Evolutionary conservation across 2,888 invertebrate species (phyloP).

Genomic region (Ectropis crepuscularia): DNA sequence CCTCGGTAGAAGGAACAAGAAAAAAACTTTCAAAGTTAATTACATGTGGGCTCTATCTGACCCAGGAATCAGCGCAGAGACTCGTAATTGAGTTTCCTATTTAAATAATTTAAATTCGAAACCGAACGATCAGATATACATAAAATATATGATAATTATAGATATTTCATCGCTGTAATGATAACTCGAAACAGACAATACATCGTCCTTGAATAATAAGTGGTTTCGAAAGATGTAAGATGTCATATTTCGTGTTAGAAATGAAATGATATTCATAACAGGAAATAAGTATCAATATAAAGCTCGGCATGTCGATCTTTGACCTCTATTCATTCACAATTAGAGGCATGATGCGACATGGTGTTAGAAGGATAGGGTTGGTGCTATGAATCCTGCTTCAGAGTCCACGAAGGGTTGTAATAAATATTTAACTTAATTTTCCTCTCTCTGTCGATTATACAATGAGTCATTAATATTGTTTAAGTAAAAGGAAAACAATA

Average conservation of each 20-base stretch:
- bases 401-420: too few species aligned
- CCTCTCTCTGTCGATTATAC: too few species aligned
- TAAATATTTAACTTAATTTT: too few species aligned
- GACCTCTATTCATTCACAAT: slow-evolving; percentile 83
- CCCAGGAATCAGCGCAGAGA: slow-evolving; percentile 60
- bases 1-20: slow-evolving; percentile 39
- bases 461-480: too few species aligned
- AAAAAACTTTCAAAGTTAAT: slow-evolving; percentile 65
- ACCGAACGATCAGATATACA: slow-evolving; percentile 50
- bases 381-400: too few species aligned
- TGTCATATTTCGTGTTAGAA: slow-evolving; percentile 41
- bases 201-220: slow-evolving; percentile 38
- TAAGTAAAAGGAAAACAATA: too few species aligned
- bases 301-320: slow-evolving; percentile 70
- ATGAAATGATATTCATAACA: slow-evolving; percentile 65
- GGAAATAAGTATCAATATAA: slow-evolving; percentile 67
- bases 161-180: slow-evolving; percentile 39
- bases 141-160: slow-evolving; percentile 53
- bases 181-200: slow-evolving; percentile 28
- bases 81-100: slow-evolving; percentile 71
- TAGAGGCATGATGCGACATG: slow-evolving; percentile 73
- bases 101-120: slow-evolving; percentile 66
- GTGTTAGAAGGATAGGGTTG: slow-evolving; percentile 28
- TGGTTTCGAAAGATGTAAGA: slow-evolving; percentile 37
- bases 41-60: slow-evolving; percentile 70